Evolutionary conservation across 2,797 vertebrate species (phyloP).

Genomic region (Protosalanx chinensis): DNA sequence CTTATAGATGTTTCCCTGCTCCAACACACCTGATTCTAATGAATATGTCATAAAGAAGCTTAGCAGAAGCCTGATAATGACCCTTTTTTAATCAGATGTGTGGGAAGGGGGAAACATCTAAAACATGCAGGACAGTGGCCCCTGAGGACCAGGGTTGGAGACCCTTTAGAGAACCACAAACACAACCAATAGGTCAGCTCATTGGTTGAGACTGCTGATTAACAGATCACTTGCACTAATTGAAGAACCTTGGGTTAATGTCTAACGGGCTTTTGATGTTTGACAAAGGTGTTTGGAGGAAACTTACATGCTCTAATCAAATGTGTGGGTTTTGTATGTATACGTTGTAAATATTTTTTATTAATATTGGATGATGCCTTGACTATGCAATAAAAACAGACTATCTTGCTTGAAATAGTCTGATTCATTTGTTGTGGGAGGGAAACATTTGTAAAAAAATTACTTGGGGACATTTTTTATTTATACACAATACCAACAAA

Average conservation of each 20-base stretch:
- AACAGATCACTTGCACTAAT: slow-evolving; percentile 36
- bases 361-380: slow-evolving; percentile 1
- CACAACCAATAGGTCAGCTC: slow-evolving; percentile 21
- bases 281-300: slow-evolving; percentile 3
- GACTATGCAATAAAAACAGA: slow-evolving; percentile 17
- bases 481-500: no score
- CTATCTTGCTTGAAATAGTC: not conserved
- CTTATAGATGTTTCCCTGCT: not conserved
- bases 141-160: no score
- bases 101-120: no score
- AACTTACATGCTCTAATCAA: slow-evolving; percentile 14
- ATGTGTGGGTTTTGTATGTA: slow-evolving; percentile 12
- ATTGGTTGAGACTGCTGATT: slow-evolving; percentile 4
- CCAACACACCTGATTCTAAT: no score
- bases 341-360: slow-evolving; percentile 2
- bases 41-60: no score
- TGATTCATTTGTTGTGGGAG: not conserved
- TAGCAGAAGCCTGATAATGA: no score
- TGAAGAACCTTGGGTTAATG: slow-evolving; percentile 12
- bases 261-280: slow-evolving; percentile 12
- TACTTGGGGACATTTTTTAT: no score
- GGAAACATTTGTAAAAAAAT: no score
- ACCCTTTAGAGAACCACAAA: slow-evolving; percentile 18
- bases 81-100: no score
- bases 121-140: no score